Percentiles rank a stretch among this genome's conserved stretches.
Conservation (phyloP, 2,888 invertebrate species). For the Tineola bisselliella region DNA sequence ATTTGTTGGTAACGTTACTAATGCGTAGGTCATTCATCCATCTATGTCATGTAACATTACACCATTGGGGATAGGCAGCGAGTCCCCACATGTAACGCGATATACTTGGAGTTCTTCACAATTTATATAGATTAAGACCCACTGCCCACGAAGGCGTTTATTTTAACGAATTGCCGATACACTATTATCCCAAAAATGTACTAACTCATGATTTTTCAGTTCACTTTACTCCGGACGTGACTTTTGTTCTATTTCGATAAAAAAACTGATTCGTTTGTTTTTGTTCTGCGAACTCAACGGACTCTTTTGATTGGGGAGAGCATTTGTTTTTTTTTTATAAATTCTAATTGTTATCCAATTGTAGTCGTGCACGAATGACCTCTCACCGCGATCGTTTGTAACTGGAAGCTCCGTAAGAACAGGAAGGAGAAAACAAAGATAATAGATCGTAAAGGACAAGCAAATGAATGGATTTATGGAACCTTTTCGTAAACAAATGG, state of each 20-base stretch:
- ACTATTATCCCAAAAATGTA: not conserved
- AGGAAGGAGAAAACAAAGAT: too few relatives aligned
- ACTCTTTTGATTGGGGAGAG: not conserved
- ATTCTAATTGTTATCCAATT: too few relatives aligned
- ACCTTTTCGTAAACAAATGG: slow-evolving; percentile 3
- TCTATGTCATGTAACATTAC: not conserved
- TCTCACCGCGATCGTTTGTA: too few relatives aligned
- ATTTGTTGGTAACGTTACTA: too few relatives aligned
- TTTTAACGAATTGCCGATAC: too few relatives aligned
- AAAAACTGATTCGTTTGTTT: not conserved
- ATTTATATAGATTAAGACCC: too few relatives aligned
- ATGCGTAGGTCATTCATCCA: not conserved
- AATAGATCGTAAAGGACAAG: not conserved
- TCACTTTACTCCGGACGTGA: not conserved
- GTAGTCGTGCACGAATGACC: too few relatives aligned
- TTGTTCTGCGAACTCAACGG: not conserved
- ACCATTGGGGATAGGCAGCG: not conserved
- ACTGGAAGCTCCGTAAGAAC: too few relatives aligned
- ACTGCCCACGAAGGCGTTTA: too few relatives aligned
- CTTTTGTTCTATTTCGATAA: slow-evolving; percentile 3
- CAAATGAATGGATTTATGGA: not conserved
- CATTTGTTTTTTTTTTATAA: too few relatives aligned
- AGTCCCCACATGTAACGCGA: not conserved
- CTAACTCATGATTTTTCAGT: not conserved
- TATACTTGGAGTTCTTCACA: not conserved